phyloP scores from a whole-genome alignment of 2,888 invertebrate species.

The Trichopoda pennipes region DNA sequence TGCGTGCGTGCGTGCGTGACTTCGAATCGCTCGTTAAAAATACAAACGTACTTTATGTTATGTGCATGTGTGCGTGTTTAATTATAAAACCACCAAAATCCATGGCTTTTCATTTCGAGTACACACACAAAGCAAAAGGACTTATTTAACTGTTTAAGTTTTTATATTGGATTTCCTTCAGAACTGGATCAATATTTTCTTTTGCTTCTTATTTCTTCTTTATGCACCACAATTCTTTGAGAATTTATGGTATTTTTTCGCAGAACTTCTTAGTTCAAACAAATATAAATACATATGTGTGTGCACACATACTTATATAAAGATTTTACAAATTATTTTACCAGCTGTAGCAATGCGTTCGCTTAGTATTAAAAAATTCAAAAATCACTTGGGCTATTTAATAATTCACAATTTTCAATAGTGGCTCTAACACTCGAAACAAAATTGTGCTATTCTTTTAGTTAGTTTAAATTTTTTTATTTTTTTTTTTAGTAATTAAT shows the following conservation, averaged over 20 bases:
- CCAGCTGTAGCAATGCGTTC: too few species aligned
- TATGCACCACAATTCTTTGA: background rate
- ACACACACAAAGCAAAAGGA: slow-evolving; percentile 21
- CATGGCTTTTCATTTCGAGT: background rate
- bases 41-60: slow-evolving; percentile 55
- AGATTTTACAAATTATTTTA: background rate
- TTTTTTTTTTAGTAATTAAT: too few species aligned
- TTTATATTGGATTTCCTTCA: slow-evolving; percentile 44
- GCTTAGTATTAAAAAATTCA: too few species aligned
- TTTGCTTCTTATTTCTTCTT: slow-evolving; percentile 54
- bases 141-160: slow-evolving; percentile 7
- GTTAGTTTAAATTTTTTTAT: too few species aligned
- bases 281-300: background rate
- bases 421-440: too few species aligned
- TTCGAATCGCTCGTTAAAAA: slow-evolving; percentile 60
- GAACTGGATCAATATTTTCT: slow-evolving; percentile 63
- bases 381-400: too few species aligned
- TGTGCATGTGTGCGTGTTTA: slow-evolving; percentile 37
- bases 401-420: too few species aligned
- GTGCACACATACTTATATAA: background rate
- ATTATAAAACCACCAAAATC: slow-evolving; percentile 37
- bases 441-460: too few species aligned
- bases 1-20: slow-evolving; percentile 67
- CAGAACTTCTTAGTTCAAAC: background rate
- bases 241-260: slow-evolving; percentile 3